Percentiles rank a stretch among this genome's conserved stretches.
These are phyloP conservation scores for Zaprionus bogoriensis DNA, from an alignment of 2,888 invertebrate genomes.

Conservation along the genomic window DNA sequence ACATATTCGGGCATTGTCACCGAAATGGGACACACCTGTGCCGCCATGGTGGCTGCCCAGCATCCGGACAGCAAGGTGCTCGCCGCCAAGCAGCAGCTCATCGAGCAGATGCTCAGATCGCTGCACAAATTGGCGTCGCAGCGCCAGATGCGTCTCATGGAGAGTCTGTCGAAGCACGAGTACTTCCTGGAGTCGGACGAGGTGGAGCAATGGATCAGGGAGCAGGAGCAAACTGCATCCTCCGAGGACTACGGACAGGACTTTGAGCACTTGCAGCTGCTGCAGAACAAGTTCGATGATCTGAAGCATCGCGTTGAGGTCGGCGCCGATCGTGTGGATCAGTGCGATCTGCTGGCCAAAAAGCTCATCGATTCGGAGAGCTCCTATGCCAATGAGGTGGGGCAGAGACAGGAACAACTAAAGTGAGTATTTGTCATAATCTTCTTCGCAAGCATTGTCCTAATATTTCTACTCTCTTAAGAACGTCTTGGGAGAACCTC, in stretches of 20 bases:
- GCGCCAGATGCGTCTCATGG: constrained; percentile 93
- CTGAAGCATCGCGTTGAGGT: constrained; percentile 95
- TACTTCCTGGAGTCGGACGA: constrained; percentile 95
- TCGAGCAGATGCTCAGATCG: constrained; percentile 90
- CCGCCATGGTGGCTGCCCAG: constrained; percentile 90
- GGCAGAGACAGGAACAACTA: constrained; percentile 92
- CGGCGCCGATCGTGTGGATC: constrained; percentile 94
- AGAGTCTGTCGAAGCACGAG: constrained; percentile 94
- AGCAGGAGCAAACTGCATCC: constrained; percentile 93
- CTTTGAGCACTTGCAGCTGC: constrained; percentile 93
- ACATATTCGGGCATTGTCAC: constrained; percentile 95
- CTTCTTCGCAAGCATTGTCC: not conserved
- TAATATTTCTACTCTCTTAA: constrained; percentile 66
- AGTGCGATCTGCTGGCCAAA: constrained; percentile 94
- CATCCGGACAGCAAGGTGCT: constrained; percentile 94
- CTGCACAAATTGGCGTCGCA: constrained; percentile 91
- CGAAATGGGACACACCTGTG: constrained; percentile 95
- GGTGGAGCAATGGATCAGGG: constrained; percentile 95
- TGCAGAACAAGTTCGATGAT: constrained; percentile 96
- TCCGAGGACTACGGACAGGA: constrained; percentile 98
- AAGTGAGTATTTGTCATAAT: constrained; percentile 86
- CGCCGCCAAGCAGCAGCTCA: constrained; percentile 88
- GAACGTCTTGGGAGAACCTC: constrained; percentile 93
- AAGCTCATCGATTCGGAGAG: constrained; percentile 93
- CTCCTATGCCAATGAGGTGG: constrained; percentile 92